Base-by-base conservation (phyloP, 2,797 vertebrate genomes). In the Cyprinella venusta region DNA sequence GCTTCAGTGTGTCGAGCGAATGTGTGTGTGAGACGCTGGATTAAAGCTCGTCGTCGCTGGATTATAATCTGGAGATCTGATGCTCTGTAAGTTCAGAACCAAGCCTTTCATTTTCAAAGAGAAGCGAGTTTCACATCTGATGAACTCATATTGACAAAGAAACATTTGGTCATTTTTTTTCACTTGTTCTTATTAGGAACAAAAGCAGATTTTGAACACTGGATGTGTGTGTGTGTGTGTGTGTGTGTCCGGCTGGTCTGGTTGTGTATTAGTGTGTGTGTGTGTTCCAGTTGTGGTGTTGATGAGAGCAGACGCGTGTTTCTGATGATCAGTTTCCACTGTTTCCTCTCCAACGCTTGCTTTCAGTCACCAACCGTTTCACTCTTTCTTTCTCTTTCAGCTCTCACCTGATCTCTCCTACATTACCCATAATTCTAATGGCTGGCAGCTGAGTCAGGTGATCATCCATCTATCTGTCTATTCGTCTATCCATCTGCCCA, bases 381-480 rank as follows among this genome's bases (percentile, higher is more conserved):
- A 86, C 15, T 50, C 15, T 6, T 48, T 48, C 24, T 72, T 26
- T 85, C 40, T 82, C 6, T 84, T 54, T 64, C 76, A 94, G 94
- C 72, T 91, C 80, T 91, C 93, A 9, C 90, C 93, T 82, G 91
- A 94, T 86, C 90, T 92, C 83, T 56, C 91, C 78, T 89, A 76
- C 69, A 80, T 38, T 90, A 26, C 92, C 80, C 90, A 90, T 79
- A 90, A 89, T 77, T 69, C 85, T 67, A 91, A 90, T 77, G 30
- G 83, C 79, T 94, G 91, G 91, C 89, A 92, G 86, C 89, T 91
- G 88, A 93, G 90, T 88, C 93, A 94, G 93, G 94, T 95, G 78
- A 90, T 50, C 56, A 3, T 63, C 12, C 7, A 0, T 63, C 24
- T 15, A 63, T 30, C 24, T 3, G 6, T 63, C 24, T 16, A 30